Conservation (phyloP, 35 echinoderm and acorn worm genomes). For the Acanthaster planci region DNA sequence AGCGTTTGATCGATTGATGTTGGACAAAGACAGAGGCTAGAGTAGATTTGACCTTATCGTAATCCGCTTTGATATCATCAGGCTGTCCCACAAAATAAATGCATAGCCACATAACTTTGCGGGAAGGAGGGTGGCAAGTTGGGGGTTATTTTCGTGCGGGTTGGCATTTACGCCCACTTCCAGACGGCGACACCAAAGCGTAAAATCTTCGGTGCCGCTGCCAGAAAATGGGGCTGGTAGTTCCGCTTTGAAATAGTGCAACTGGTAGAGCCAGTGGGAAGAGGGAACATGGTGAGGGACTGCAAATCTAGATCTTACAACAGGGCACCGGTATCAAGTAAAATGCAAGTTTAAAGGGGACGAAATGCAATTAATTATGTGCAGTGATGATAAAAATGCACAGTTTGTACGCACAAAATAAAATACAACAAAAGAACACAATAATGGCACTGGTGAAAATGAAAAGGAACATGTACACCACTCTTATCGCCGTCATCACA, state of each 20-base stretch:
- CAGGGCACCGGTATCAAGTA: too few relatives aligned
- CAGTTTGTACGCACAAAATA: too few relatives aligned
- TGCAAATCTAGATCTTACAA: too few relatives aligned
- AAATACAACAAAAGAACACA: too few relatives aligned
- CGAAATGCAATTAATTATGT: too few relatives aligned
- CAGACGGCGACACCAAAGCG: neutral
- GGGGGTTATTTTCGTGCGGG: neutral
- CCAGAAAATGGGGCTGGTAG: neutral
- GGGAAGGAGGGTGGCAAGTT: conserved; percentile 2
- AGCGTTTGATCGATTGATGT: neutral
- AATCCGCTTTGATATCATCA: neutral
- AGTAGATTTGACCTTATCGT: neutral
- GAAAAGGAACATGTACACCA: too few relatives aligned
- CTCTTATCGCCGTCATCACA: too few relatives aligned
- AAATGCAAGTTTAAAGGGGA: too few relatives aligned
- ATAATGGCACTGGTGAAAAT: too few relatives aligned
- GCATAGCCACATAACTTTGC: neutral
- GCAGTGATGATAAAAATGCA: too few relatives aligned
- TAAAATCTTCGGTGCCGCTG: neutral
- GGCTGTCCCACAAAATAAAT: conserved; percentile 1
- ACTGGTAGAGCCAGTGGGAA: neutral
- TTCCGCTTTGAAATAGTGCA: neutral
- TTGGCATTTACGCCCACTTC: neutral
- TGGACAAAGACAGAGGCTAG: neutral
- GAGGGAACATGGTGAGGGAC: neutral